A percentile compares a stretch with the other conserved stretches of the same genome.
These are phyloP conservation scores for Alcedo quadribrachys DNA, from an alignment of 2,797 vertebrate genomes.

Conservation along the genomic window DNA sequence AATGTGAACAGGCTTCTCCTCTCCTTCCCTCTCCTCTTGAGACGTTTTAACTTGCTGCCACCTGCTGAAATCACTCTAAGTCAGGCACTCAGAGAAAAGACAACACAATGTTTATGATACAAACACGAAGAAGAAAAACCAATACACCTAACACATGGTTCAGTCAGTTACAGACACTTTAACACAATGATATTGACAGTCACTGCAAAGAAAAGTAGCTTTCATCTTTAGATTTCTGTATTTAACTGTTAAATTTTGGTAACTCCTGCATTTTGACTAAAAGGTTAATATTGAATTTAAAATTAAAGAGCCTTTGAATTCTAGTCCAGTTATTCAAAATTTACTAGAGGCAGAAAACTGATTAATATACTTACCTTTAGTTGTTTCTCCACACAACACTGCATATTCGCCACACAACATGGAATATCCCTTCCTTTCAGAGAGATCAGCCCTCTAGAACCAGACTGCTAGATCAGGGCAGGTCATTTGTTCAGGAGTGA, in stretches of 20 bases:
- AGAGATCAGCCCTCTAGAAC: not conserved
- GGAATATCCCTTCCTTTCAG: not conserved
- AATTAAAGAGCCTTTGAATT: not conserved
- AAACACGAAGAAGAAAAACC: not conserved
- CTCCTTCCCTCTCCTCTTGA: no score
- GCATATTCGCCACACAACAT: not conserved
- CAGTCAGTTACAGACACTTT: accelerated
- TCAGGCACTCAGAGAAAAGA: not conserved
- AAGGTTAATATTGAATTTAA: not conserved
- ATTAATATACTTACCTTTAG: not conserved
- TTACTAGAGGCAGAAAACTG: not conserved
- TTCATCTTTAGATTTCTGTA: not conserved
- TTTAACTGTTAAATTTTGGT: not conserved
- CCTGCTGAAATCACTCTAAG: not conserved
- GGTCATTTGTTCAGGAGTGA: not conserved
- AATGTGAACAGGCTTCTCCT: not conserved
- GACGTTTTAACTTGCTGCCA: conserved; percentile 48
- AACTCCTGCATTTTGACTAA: not conserved
- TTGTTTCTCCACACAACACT: not conserved
- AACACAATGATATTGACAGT: not conserved
- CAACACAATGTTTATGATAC: not conserved
- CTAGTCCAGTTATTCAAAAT: not conserved
- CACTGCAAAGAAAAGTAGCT: not conserved
- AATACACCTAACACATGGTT: not conserved
- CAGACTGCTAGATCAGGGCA: not conserved